Base-by-base conservation (phyloP, 1,140 invertebrate genomes). In the Drosophila arawakana region DNA sequence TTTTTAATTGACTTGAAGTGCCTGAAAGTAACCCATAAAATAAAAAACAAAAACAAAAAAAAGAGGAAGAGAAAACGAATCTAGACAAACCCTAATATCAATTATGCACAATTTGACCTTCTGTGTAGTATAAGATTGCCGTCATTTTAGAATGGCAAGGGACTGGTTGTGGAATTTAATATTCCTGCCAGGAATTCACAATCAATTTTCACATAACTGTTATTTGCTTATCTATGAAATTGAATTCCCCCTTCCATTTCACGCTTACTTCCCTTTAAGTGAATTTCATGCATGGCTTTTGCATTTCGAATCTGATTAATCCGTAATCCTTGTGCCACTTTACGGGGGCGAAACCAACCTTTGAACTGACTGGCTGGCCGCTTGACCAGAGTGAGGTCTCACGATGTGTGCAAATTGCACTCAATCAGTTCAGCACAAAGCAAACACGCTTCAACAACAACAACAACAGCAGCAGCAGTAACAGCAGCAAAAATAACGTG, bases 1-100 rank as follows among this genome's bases (percentile, higher is more conserved):
- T 86, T 85, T 86, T 82, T 85, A 85, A 85, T 81, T 60, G 62
- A 81, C 43, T 61, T 57, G 34, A 66, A 67, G 68, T 52, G 21
- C 72, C 35, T 25, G 2, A 49, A 62, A 62, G 54, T 34, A 30
- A 18, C 41, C 60, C 25, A 52, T 67, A 73, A 68, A 43, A 43
- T 2, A 43, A 2, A 43, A 43, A 13, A 13, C 6, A 43, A 43
- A 43, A 2, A 43, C 13, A 13, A 13, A 1, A 43, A 43, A 5
- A 43, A n/a, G 13, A 50, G 10, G 1, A 43, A n/a, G 13, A 50
- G 10, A 35, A 54, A 35, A 30, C 3, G 3, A 54, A 52, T 46
- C 50, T 41, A 37, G 43, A 46, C 60, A 65, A 69, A 35, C 41
- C 81, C 55, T 62, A 59, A 79, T 69, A 54, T 74, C 81, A 85